Percentiles rank a stretch among this genome's conserved stretches.
Conservation (phyloP, 2,113 vertebrate species). For the Crotalus viridis region DNA sequence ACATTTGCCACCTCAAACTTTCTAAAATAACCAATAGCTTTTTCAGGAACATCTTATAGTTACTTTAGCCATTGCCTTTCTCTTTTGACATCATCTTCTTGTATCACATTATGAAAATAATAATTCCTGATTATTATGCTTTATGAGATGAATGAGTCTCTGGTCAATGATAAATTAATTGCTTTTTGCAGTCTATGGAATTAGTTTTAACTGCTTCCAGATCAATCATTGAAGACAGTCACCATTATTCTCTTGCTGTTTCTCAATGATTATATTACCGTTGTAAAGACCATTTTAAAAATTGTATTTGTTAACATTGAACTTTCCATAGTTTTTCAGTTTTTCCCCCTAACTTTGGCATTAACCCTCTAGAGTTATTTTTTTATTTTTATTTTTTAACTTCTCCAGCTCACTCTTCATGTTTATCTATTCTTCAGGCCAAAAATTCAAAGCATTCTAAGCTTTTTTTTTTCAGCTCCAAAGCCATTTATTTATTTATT, state of each 20-base stretch:
- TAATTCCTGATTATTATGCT: not conserved
- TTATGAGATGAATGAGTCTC: not conserved
- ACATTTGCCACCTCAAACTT: not conserved
- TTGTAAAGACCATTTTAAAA: not conserved
- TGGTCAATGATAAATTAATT: not conserved
- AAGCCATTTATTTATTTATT: not conserved
- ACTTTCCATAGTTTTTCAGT: not conserved
- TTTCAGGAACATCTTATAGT: not conserved
- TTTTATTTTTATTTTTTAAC: not conserved
- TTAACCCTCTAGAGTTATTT: not conserved
- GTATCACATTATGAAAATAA: not conserved
- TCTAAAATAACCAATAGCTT: not conserved
- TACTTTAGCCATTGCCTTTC: not conserved
- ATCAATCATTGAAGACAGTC: not conserved
- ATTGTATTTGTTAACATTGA: not conserved
- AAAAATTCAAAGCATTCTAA: not conserved
- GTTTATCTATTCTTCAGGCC: not conserved
- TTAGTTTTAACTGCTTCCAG: not conserved
- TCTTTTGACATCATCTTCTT: not conserved
- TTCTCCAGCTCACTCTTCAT: not conserved
- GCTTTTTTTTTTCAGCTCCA: not conserved
- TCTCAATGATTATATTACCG: not conserved
- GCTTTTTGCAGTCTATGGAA: not conserved
- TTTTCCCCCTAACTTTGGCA: not conserved
- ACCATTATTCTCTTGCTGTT: not conserved